These are phyloP conservation scores for Leucoraja erinaceus DNA, from an alignment of 2,113 vertebrate species.

Conservation along the genomic window DNA sequence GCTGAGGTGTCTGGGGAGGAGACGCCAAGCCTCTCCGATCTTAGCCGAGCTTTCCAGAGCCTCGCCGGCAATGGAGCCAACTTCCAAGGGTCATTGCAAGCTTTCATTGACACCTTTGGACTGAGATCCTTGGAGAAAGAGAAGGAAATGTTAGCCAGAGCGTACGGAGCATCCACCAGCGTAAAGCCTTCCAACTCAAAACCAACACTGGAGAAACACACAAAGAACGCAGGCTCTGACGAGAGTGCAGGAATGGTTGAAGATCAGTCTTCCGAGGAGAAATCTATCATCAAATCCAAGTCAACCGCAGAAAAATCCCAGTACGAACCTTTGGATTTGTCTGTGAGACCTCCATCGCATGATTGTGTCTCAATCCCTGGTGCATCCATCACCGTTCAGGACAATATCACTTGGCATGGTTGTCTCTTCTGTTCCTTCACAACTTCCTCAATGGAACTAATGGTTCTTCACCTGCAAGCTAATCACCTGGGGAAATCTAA, in stretches of 20 bases:
- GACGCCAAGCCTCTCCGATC: conserved; percentile 76
- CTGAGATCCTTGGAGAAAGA: conserved; percentile 88
- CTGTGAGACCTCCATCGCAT: conserved; percentile 63
- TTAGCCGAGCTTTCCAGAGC: conserved; percentile 84
- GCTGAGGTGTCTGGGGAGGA: conserved; percentile 71
- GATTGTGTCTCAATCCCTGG: conserved; percentile 83
- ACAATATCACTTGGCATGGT: conserved; percentile 90
- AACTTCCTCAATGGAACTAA: conserved; percentile 87
- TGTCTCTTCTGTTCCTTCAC: conserved; percentile 95
- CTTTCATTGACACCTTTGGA: conserved; percentile 96
- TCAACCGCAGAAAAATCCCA: conserved; percentile 78
- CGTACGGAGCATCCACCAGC: conserved; percentile 55
- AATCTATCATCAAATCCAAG: conserved; percentile 60
- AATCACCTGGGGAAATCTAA: conserved; percentile 85
- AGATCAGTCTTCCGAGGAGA: conserved; percentile 68
- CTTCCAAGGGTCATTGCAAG: conserved; percentile 92
- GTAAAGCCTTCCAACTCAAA: conserved; percentile 1
- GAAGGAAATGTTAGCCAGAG: conserved; percentile 72
- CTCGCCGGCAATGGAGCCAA: conserved; percentile 86
- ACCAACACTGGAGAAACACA: conserved; percentile 23
- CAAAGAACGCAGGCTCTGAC: not conserved
- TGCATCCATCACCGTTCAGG: conserved; percentile 81
- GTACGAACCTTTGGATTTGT: conserved; percentile 89
- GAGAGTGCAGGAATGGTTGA: conserved; percentile 67
- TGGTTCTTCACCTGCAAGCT: conserved; percentile 94